Conservation (phyloP, 2,113 vertebrate species). For the Pandion haliaetus region DNA sequence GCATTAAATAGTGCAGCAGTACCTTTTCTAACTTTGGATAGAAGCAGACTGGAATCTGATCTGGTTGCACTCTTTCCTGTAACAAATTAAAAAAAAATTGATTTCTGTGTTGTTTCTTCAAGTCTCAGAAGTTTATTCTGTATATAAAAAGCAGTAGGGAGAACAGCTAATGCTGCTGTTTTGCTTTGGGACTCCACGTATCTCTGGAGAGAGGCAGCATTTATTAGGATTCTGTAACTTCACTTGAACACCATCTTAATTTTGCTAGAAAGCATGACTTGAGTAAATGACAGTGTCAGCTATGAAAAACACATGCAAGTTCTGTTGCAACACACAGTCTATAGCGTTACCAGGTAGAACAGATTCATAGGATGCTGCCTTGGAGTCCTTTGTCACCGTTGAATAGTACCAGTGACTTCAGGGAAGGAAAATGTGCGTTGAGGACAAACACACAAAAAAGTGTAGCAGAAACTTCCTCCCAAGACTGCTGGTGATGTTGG, state of each 20-base stretch:
- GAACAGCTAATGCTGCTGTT: background rate
- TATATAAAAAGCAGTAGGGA: background rate
- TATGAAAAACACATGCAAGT: background rate
- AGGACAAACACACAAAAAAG: background rate
- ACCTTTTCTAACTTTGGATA: background rate
- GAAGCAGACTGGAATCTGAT: background rate
- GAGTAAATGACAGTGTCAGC: background rate
- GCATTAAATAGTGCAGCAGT: background rate
- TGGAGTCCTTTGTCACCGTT: background rate
- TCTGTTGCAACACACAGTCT: background rate
- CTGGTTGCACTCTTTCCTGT: background rate
- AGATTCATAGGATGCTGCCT: background rate
- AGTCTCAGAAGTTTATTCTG: background rate
- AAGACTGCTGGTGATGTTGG: background rate
- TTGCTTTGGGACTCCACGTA: accelerated
- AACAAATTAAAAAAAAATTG: background rate
- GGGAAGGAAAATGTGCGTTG: background rate
- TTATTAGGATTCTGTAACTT: background rate
- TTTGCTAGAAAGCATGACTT: too few relatives aligned
- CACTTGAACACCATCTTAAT: background rate
- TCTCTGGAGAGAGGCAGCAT: background rate
- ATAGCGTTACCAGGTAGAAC: background rate
- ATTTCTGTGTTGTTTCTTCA: background rate
- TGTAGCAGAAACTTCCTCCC: background rate
- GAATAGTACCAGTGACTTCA: background rate